Conservation (phyloP, 2,113 vertebrate genomes). For the Callionymus lyra region DNA sequence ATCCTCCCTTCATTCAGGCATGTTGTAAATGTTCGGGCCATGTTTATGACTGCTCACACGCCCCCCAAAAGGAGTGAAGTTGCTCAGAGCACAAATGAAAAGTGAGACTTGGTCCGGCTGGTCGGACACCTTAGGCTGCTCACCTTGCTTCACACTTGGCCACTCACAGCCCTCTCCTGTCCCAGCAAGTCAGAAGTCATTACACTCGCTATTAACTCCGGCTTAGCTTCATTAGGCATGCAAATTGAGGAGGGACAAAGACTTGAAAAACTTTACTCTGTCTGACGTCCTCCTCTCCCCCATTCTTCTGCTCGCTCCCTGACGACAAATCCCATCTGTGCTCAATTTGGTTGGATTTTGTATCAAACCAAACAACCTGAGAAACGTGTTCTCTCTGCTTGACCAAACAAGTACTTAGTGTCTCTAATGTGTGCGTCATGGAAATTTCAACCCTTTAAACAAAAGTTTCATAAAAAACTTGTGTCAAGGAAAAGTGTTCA, state of each 20-base stretch:
- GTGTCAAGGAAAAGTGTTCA: slow-evolving; percentile 1
- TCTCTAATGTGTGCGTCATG: slow-evolving; percentile 7
- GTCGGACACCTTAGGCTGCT: slow-evolving; percentile 9
- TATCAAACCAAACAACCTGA: slow-evolving; percentile 27
- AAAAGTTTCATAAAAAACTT: too few relatives aligned
- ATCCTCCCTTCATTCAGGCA: too few relatives aligned
- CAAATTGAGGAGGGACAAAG: slow-evolving; percentile 72
- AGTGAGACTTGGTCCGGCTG: slow-evolving; percentile 1
- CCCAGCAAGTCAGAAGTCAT: slow-evolving; percentile 74
- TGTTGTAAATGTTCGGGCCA: too few relatives aligned
- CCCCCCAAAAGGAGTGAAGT: slow-evolving; percentile 5
- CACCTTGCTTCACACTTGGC: slow-evolving; percentile 42
- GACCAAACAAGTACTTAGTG: too few relatives aligned
- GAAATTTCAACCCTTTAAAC: too few relatives aligned
- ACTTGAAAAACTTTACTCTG: slow-evolving; percentile 67
- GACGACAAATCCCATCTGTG: slow-evolving; percentile 40
- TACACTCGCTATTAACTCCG: slow-evolving; percentile 75
- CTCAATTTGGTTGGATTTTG: slow-evolving; percentile 38
- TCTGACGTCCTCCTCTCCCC: slow-evolving; percentile 28
- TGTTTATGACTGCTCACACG: background rate
- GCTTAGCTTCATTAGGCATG: slow-evolving; percentile 76
- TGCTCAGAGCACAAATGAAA: slow-evolving; percentile 2
- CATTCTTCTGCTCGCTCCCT: slow-evolving; percentile 20
- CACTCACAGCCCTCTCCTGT: slow-evolving; percentile 35
- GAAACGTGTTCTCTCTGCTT: slow-evolving; percentile 9